Conservation (phyloP, 1,140 invertebrate genomes). For the Phenacoccus solenopsis region DNA sequence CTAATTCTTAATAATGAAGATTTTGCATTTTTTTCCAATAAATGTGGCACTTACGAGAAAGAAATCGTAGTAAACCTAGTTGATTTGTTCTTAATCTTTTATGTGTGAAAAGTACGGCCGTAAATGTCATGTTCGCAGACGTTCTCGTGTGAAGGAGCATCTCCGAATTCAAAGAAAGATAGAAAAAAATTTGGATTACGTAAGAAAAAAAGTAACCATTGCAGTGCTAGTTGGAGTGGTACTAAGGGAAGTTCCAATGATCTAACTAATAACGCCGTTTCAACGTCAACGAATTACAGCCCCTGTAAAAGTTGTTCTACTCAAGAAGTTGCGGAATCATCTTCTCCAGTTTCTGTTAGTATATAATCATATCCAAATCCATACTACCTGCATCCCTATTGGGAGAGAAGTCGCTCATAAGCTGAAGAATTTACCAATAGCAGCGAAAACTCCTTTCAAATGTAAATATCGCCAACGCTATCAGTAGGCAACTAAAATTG, state of each 20-base stretch:
- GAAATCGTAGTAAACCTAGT: too few relatives aligned
- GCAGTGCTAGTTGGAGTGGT: conserved; percentile 32
- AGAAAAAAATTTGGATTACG: conserved; percentile 52
- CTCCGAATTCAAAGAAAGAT: conserved; percentile 52
- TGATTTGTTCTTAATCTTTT: not conserved
- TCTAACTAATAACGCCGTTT: conserved; percentile 35
- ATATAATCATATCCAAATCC: too few relatives aligned
- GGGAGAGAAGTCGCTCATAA: too few relatives aligned
- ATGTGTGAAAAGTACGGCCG: too few relatives aligned
- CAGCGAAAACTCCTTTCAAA: too few relatives aligned
- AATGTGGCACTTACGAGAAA: not conserved
- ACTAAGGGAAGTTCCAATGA: conserved; percentile 34
- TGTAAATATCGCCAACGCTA: too few relatives aligned
- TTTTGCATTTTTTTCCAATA: not conserved
- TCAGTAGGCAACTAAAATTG: too few relatives aligned
- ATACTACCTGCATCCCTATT: too few relatives aligned
- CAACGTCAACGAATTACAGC: conserved; percentile 26
- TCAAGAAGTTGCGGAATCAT: conserved; percentile 27
- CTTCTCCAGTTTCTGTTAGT: conserved; percentile 35
- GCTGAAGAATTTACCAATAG: too few relatives aligned
- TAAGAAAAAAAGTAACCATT: conserved; percentile 50
- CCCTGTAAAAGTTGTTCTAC: conserved; percentile 22
- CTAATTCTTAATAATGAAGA: too few relatives aligned
- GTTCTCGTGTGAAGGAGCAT: conserved; percentile 40
- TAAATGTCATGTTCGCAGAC: too few relatives aligned